These are phyloP conservation scores for Trinorchestia longiramus DNA, from an alignment of 1,140 invertebrate species.

Conservation along the genomic window DNA sequence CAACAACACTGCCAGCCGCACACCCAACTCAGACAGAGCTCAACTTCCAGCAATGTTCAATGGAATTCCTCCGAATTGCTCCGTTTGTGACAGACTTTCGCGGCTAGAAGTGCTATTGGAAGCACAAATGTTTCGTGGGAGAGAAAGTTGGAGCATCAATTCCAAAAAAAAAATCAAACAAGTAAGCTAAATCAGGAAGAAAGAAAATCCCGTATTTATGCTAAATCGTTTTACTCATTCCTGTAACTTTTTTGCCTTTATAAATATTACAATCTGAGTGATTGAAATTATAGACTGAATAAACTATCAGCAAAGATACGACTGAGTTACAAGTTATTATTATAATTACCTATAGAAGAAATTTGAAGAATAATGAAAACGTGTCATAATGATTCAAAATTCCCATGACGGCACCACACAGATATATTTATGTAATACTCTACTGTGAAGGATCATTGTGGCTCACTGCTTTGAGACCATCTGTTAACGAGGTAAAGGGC, in stretches of 20 bases:
- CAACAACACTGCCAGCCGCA: neutral
- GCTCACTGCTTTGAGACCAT: too few relatives aligned
- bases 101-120: neutral
- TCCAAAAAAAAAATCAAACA: neutral
- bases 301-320: too few relatives aligned
- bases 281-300: too few relatives aligned
- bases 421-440: too few relatives aligned
- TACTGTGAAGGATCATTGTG: too few relatives aligned
- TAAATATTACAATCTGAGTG: neutral
- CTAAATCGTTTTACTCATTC: neutral
- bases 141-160: neutral
- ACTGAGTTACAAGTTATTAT: neutral
- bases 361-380: neutral
- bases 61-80: neutral
- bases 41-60: neutral
- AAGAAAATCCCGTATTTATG: neutral
- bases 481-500: too few relatives aligned
- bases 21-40: neutral
- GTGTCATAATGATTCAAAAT: neutral
- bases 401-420: neutral
- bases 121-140: neutral
- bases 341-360: neutral
- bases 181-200: neutral
- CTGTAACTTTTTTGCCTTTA: neutral
- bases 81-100: neutral